phyloP scores from a whole-genome alignment of 2,797 vertebrate species.

The Anniella stebbinsi region DNA sequence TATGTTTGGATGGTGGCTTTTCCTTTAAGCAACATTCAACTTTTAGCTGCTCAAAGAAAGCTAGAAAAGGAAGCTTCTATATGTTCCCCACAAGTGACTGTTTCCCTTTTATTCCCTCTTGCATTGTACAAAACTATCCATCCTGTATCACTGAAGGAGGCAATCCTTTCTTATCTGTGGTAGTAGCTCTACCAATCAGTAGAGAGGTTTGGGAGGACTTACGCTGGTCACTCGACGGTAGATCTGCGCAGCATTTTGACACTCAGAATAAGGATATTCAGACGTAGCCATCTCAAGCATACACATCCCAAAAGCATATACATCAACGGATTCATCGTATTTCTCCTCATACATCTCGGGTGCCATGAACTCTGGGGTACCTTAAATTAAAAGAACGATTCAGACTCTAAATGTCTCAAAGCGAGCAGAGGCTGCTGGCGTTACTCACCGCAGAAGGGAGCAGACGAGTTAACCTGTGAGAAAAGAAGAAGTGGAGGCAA shows the following conservation, averaged over 20 bases:
- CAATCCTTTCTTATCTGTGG: constrained; percentile 3
- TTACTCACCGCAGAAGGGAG: constrained; percentile 76
- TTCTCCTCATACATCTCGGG: constrained; percentile 99
- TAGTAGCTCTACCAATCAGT: constrained; percentile 47
- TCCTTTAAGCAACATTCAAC: neutral
- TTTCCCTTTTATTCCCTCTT: neutral
- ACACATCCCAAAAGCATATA: constrained; percentile 99
- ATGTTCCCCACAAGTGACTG: neutral
- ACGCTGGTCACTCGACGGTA: constrained; percentile 98
- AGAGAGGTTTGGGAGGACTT: constrained; percentile 83
- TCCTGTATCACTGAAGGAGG: neutral
- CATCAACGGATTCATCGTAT: constrained; percentile 98
- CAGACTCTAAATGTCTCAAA: constrained; percentile 92
- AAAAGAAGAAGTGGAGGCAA: constrained; percentile 80
- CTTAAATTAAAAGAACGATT: constrained; percentile 99
- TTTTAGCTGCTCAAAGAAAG: constrained; percentile 1
- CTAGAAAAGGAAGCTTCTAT: neutral
- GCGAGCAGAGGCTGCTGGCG: constrained; percentile 77
- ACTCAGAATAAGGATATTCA: constrained; percentile 99
- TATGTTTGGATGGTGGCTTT: neutral
- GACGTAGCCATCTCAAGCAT: constrained; percentile 99
- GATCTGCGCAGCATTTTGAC: constrained; percentile 99
- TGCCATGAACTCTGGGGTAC: constrained; percentile 99
- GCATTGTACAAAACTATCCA: neutral
- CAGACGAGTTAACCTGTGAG: constrained; percentile 75